Percentiles rank a stretch among this genome's conserved stretches.
Conservation (phyloP, 2,113 vertebrate genomes). For the Mungos mungo region DNA sequence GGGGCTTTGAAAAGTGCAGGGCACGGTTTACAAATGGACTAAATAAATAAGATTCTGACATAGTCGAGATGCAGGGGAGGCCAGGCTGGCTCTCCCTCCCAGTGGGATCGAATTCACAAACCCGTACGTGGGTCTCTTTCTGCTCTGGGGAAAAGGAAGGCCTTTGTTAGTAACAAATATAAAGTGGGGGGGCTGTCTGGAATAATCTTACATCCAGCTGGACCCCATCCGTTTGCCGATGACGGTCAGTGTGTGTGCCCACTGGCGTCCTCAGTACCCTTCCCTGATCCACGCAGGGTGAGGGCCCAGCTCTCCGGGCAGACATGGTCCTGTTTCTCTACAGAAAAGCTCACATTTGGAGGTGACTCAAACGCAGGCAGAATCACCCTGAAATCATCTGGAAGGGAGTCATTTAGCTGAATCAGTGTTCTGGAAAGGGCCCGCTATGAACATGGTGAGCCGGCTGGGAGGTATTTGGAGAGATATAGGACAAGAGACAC, state of each 20-base stretch:
- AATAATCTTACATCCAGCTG: too few species aligned
- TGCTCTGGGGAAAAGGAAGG: neutral
- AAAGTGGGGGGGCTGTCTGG: neutral
- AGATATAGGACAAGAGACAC: too few species aligned
- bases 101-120: neutral
- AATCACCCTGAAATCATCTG: neutral
- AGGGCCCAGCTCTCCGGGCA: neutral
- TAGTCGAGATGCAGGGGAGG: neutral
- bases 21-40: conserved; percentile 39
- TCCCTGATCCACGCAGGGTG: neutral
- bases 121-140: neutral
- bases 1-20: neutral
- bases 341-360: neutral
- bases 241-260: neutral
- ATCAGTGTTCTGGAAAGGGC: neutral
- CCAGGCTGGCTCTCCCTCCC: neutral
- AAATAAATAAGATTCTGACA: conserved; percentile 48
- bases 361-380: neutral
- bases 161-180: neutral
- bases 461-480: neutral
- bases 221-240: neutral
- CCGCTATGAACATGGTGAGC: neutral
- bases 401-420: neutral
- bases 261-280: neutral
- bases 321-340: neutral